Percentiles rank a stretch among this genome's conserved stretches.
These are phyloP conservation scores for Palythoa grandiflora DNA, from an alignment of 92 coral and sea anemone species.

Conservation along the genomic window DNA sequence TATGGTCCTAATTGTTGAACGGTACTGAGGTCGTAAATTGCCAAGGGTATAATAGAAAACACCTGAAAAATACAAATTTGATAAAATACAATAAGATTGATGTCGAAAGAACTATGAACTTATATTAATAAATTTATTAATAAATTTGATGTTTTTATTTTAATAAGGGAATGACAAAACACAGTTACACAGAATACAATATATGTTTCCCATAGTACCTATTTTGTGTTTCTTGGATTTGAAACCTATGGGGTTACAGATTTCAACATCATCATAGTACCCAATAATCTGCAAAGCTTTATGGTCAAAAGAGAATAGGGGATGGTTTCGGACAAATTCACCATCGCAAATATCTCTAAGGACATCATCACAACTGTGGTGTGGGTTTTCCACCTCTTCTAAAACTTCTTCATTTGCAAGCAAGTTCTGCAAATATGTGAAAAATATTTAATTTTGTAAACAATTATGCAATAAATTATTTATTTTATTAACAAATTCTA, in stretches of 20 bases:
- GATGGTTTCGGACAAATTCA: background rate
- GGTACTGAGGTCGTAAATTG: conserved; percentile 36
- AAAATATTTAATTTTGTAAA: background rate
- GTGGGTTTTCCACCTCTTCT: background rate
- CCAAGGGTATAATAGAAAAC: conserved; percentile 12
- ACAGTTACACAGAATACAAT: background rate
- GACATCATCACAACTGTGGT: background rate
- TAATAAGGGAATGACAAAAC: conserved; percentile 22
- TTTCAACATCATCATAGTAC: conserved; percentile 54
- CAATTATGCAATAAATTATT: background rate
- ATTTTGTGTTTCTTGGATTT: conserved; percentile 49
- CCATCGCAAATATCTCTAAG: background rate
- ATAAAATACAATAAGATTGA: background rate
- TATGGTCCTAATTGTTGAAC: conserved; percentile 46
- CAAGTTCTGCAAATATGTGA: conserved; percentile 20
- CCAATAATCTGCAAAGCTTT: conserved; percentile 52
- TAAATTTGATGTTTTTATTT: background rate
- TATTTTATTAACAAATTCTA: background rate
- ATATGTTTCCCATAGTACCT: conserved; percentile 26
- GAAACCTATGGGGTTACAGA: conserved; percentile 48
- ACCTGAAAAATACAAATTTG: background rate
- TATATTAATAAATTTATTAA: background rate
- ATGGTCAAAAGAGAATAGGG: conserved; percentile 39
- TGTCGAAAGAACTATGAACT: background rate
- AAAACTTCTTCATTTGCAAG: conserved; percentile 29